Percentiles rank a stretch among this genome's conserved stretches.
Evolutionary conservation across 1,140 invertebrate genomes (phyloP).

Genomic region (Theocolax elegans): DNA sequence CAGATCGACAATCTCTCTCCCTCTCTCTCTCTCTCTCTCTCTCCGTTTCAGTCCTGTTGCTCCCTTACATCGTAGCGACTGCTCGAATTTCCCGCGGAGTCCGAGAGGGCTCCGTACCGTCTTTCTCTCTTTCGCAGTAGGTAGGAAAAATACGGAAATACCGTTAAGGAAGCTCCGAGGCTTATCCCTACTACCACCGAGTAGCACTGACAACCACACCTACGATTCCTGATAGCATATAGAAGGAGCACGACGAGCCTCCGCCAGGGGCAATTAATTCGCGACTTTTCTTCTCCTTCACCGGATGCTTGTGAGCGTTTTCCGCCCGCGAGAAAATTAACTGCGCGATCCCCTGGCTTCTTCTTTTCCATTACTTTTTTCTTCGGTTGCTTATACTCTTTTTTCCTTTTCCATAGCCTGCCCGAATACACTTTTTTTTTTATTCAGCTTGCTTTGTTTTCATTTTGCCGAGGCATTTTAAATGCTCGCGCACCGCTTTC

Average conservation of each 20-base stretch:
- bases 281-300: conserved; percentile 3
- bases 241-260: conserved; percentile 4
- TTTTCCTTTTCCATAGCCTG: neutral
- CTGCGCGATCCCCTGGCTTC: neutral
- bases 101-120: neutral
- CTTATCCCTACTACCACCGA: conserved; percentile 5
- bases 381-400: neutral
- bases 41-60: no score
- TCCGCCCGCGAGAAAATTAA: conserved; percentile 5
- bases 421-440: neutral
- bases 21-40: neutral
- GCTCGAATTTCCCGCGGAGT: conserved; percentile 38
- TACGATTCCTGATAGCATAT: conserved; percentile 30
- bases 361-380: neutral
- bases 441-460: no score
- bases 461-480: neutral
- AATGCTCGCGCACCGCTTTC: neutral
- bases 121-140: neutral
- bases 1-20: conserved; percentile 25
- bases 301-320: conserved; percentile 1
- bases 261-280: conserved; percentile 33
- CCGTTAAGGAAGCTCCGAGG: conserved; percentile 38
- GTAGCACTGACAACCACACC: conserved; percentile 33
- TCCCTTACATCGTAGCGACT: no score
- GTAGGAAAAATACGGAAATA: conserved; percentile 23